Evolutionary conservation across 2,888 invertebrate genomes (phyloP).

Genomic region (Conops quadrifasciatus): DNA sequence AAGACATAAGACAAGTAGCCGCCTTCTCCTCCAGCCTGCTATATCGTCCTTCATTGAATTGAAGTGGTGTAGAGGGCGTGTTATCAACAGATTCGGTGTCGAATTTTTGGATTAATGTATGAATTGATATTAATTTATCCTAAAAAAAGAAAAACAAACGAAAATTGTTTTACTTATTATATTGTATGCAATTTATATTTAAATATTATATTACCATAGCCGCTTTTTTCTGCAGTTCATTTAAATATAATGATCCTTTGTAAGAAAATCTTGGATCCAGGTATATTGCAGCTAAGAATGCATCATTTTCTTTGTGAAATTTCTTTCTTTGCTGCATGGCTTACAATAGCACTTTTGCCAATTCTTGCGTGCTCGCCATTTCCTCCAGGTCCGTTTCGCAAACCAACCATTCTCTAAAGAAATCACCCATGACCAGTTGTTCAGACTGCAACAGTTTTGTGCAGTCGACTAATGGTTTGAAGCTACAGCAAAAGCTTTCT

Average conservation of each 20-base stretch:
- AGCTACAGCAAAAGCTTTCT: conserved; percentile 39
- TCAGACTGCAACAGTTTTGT: conserved; percentile 36
- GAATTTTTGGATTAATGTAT: background rate
- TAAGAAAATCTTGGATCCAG: background rate
- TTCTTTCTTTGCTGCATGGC: conserved; percentile 12
- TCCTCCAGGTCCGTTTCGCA: conserved; percentile 39
- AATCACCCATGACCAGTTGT: conserved; percentile 43
- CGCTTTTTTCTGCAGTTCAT: background rate
- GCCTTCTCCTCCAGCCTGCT: background rate
- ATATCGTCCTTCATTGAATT: background rate
- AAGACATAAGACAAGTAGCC: background rate
- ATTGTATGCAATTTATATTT: background rate
- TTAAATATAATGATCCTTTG: background rate
- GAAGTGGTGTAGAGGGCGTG: background rate
- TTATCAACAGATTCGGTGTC: background rate
- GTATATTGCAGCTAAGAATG: conserved; percentile 41
- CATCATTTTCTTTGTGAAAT: conserved; percentile 16
- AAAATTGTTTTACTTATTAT: background rate
- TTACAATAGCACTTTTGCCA: background rate
- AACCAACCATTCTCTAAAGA: conserved; percentile 42
- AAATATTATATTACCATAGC: background rate
- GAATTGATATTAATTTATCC: background rate
- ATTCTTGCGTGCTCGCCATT: conserved; percentile 16
- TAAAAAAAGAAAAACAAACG: background rate
- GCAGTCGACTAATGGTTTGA: conserved; percentile 41